Evolutionary conservation across 37 sponge, comb jelly and placozoan species (phyloP).

Genomic region (Eunapius fragilis): DNA sequence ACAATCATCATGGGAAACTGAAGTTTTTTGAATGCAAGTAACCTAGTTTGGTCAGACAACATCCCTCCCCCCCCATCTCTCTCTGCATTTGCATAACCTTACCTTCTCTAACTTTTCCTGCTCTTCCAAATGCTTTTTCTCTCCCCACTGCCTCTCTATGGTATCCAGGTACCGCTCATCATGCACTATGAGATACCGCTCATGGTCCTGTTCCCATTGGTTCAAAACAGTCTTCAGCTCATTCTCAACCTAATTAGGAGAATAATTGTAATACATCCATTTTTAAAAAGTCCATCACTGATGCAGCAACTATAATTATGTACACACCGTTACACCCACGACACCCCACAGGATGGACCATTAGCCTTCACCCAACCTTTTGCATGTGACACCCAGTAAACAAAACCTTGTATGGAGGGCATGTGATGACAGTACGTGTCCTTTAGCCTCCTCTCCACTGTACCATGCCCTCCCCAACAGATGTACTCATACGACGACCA

Average conservation of each 20-base stretch:
- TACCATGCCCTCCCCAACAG: too few species aligned
- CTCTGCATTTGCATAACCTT: neutral
- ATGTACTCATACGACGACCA: too few species aligned
- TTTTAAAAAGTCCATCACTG: too few species aligned
- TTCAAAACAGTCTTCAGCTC: constrained; percentile 42
- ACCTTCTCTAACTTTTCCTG: constrained; percentile 66
- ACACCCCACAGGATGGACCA: too few species aligned
- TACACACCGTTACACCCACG: neutral
- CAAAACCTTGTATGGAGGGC: too few species aligned
- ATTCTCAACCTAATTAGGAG: constrained; percentile 43
- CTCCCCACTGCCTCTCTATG: constrained; percentile 55
- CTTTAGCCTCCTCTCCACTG: too few species aligned
- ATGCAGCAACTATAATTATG: neutral
- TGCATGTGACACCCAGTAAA: neutral
- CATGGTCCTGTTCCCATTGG: constrained; percentile 73
- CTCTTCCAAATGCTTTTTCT: constrained; percentile 42
- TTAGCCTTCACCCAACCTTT: neutral
- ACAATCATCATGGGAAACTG: too few species aligned
- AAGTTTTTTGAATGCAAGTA: too few species aligned
- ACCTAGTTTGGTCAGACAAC: too few species aligned
- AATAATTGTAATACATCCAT: neutral
- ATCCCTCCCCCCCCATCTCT: too few species aligned
- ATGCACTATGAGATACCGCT: constrained; percentile 44
- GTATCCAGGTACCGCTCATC: constrained; percentile 73
- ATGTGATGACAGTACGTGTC: too few species aligned